Base-by-base conservation (phyloP, 37 sponge, comb jelly and placozoan species). In the Amphimedon queenslandica region DNA sequence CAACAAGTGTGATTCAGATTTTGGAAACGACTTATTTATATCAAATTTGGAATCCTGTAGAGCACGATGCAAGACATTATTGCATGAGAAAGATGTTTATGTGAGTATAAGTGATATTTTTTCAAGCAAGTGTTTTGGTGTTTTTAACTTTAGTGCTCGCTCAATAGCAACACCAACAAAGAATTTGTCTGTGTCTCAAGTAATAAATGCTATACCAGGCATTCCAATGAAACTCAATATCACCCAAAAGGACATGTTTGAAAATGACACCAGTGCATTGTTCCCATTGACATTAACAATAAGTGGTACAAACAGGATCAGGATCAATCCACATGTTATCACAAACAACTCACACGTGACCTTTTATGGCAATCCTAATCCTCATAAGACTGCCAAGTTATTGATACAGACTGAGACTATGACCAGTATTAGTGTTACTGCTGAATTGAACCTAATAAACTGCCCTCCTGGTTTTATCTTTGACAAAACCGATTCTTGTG, bases 401-500 rank as follows among this genome's bases (percentile, higher is more conserved):
- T n/a, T 60, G 21, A 11, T 60, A n/a, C 27, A 60, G 28, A 60
- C 21, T 6, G 5, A 11, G 5, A 25, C 61, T 60, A 11, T 25
- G 5, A n/a, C 27, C 23, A n/a, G 5, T 6, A 60, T 11, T 11
- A 11, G 21, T n/a, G 27, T n/a, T n/a, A 25, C 61, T 25, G 21
- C 21, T 60, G 5, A 60, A 5, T 11, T 60, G 8, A 60, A 11
- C 5, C 21, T 60, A n/a, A 6, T 25, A n/a, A 5, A 60, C 23
- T 60, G 61, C 21, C 61, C 61, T 25, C 61, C 61, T 25, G 61
- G 61, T n/a, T 60, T 25, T 60, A 6, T 60, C 21, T 60, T 60
- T 6, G 27, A 60, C 5, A 6, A 11, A 6, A 11, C 5, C 21
- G 21, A n/a, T n/a, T 11, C 27, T 60, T 77, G 78, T 66, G 55